Evolutionary conservation across 30 jellyfish, hydroid and myxozoan species (phyloP), one percentile per base, ranked within the genome.

Genomic region (Pelagia noctiluca): DNA sequence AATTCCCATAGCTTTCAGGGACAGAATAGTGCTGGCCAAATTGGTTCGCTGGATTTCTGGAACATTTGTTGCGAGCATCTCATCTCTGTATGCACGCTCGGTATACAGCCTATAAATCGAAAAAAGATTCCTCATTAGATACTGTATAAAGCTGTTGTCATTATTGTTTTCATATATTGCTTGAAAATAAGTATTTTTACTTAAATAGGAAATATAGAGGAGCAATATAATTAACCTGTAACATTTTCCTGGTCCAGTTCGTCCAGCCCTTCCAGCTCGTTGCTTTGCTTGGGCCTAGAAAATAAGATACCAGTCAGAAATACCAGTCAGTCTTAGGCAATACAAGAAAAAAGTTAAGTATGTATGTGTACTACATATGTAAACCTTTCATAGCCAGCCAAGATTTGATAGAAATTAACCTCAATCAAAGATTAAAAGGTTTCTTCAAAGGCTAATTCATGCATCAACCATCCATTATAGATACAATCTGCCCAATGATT

Each of bases 211-310:
- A 12, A 11, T 12, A 61, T 10, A 61, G 13, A 61, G 11, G 13
- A 18, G 18, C 1, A 75, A 36, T 63, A n/a, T n/a, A n/a, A n/a
- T 19, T 52, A 3, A 88, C 95, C 98, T 71, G 90, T 92, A 92
- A 76, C 99, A 93, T 77, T 93, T 93, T 37, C 99, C 99, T 3
- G 99, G 99, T 2, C 99, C 99, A 16, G 99, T 93, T 61, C 99
- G 75, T 1, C 99, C 99, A 3, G 99, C 99, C 32, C 99, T 68
- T 12, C 99, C 99, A 35, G 99, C 93, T 54, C 99, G 37, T 65
- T 93, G 99, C 50, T 93, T 93, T n/a, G 99, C 99, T 88, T 93
- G 99, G 29, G 99, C 99, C 97, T 92, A 48, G 0, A 48, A 29
- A 71, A 18, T 7, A 25, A 50, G 1, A n/a, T 47, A 52, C 0